These are phyloP conservation scores for Bubo scandiacus DNA, from an alignment of 2,113 vertebrate species.

Conservation along the genomic window DNA sequence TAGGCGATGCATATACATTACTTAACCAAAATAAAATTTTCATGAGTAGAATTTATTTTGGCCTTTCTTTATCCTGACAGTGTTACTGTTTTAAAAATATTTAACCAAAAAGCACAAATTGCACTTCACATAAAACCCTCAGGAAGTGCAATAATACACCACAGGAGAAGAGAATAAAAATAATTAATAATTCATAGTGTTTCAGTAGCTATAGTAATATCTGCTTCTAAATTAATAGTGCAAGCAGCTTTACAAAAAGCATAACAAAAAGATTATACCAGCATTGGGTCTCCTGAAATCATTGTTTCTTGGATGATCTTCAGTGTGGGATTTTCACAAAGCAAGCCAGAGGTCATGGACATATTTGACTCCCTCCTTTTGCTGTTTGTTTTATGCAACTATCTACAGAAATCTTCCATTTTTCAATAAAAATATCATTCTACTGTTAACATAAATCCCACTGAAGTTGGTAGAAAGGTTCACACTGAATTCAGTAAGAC, in stretches of 20 bases:
- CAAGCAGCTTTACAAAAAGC: background rate
- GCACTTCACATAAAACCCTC: background rate
- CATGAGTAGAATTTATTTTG: slow-evolving; percentile 44
- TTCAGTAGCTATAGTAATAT: background rate
- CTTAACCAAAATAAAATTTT: slow-evolving; percentile 53
- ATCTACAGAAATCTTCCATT: background rate
- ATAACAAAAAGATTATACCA: background rate
- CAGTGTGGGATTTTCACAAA: background rate
- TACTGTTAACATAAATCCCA: background rate
- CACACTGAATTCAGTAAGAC: background rate
- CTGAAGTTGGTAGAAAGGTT: background rate
- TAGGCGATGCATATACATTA: background rate
- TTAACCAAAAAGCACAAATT: slow-evolving; percentile 14
- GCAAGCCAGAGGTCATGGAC: background rate
- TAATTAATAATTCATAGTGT: slow-evolving; percentile 36
- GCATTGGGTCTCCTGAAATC: background rate
- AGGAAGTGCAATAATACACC: slow-evolving; percentile 4
- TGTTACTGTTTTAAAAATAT: slow-evolving; percentile 18
- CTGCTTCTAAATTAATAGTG: background rate
- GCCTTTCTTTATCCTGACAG: background rate
- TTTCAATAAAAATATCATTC: background rate
- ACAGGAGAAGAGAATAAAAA: slow-evolving; percentile 17
- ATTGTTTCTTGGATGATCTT: background rate
- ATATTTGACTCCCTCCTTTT: background rate
- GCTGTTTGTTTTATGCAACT: background rate